Evolutionary conservation across 2,113 vertebrate species (phyloP).

Genomic region (Cinclus mexicanus): DNA sequence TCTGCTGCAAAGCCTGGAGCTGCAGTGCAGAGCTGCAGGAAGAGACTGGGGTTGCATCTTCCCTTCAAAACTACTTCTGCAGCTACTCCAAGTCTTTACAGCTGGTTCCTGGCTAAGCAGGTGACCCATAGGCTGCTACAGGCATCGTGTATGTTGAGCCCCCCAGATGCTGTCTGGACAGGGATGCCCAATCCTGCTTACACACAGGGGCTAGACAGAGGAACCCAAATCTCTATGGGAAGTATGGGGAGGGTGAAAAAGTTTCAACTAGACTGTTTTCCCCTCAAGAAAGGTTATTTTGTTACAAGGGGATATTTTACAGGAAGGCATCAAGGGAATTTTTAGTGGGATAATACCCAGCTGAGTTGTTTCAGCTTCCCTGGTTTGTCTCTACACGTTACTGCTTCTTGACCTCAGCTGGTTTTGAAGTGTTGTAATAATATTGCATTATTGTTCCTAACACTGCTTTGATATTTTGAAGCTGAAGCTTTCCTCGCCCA

Average conservation of each 20-base stretch:
- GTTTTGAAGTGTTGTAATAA: slow-evolving; percentile 35
- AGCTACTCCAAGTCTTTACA: neutral
- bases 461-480: slow-evolving; percentile 37
- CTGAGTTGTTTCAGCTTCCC: neutral
- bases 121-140: neutral
- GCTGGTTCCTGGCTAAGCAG: neutral
- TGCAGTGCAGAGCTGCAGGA: neutral
- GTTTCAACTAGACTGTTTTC: neutral
- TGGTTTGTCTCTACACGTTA: slow-evolving; percentile 51
- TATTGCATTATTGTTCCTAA: slow-evolving; percentile 1
- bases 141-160: neutral
- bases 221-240: neutral
- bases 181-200: neutral
- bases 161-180: neutral
- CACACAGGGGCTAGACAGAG: neutral
- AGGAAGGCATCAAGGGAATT: slow-evolving; percentile 16
- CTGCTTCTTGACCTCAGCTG: slow-evolving; percentile 5
- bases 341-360: slow-evolving; percentile 7
- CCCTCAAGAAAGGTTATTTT: neutral
- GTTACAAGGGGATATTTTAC: neutral
- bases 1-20: neutral
- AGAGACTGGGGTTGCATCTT: neutral
- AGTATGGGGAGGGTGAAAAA: neutral
- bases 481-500: slow-evolving; percentile 10
- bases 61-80: neutral